Evolutionary conservation across 53 echinoderm and acorn worm species (phyloP).

Genomic region (Astropecten irregularis): DNA sequence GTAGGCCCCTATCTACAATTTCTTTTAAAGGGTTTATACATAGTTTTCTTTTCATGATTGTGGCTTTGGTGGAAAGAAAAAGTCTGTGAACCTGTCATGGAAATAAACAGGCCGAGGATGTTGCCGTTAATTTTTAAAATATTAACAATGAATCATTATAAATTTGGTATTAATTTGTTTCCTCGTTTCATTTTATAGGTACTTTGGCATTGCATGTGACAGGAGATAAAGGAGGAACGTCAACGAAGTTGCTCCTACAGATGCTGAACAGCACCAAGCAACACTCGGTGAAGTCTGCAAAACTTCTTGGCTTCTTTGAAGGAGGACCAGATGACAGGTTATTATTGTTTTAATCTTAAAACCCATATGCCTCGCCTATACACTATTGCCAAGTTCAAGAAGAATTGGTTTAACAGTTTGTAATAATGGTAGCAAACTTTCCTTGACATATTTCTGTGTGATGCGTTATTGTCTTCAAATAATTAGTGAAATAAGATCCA

Average conservation of each 20-base stretch:
- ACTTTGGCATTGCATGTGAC: constrained; percentile 22
- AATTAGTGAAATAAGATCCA: too few relatives aligned
- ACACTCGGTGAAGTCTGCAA: constrained; percentile 21
- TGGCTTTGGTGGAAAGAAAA: neutral
- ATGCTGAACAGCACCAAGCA: constrained; percentile 4
- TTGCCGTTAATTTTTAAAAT: neutral
- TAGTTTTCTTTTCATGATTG: neutral
- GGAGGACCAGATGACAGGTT: constrained; percentile 37
- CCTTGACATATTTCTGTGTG: too few relatives aligned
- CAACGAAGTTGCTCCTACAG: constrained; percentile 34
- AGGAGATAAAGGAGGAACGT: constrained; percentile 32
- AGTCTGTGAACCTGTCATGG: neutral
- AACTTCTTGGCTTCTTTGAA: constrained; percentile 32
- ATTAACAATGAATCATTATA: neutral
- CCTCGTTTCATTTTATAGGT: neutral
- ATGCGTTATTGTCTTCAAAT: too few relatives aligned
- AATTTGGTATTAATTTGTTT: neutral
- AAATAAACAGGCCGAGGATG: neutral
- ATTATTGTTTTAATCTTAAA: neutral
- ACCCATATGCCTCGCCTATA: too few relatives aligned
- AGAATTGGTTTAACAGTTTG: too few relatives aligned
- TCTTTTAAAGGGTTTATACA: neutral
- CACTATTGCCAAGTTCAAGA: too few relatives aligned
- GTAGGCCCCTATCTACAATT: neutral
- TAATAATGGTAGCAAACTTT: too few relatives aligned